Percentiles rank a stretch among this genome's conserved stretches.
These are phyloP conservation scores for Patagioenas fasciata DNA, from an alignment of 2,113 vertebrate genomes.

Conservation along the genomic window DNA sequence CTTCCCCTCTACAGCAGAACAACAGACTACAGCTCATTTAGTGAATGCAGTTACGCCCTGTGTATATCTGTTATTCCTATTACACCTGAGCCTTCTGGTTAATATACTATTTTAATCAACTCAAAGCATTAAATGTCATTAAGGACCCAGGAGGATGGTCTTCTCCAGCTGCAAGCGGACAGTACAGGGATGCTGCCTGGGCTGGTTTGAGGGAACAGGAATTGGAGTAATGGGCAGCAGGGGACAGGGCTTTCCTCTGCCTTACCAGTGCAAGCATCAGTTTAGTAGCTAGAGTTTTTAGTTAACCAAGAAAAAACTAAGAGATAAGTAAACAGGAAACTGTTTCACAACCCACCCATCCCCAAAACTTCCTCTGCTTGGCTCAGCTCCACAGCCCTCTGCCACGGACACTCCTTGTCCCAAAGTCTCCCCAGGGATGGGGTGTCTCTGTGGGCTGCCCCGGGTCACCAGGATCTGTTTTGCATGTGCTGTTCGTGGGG, in stretches of 20 bases:
- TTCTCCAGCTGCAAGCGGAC: neutral
- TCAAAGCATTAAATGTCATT: neutral
- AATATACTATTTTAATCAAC: constrained; percentile 16
- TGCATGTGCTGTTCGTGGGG: rapidly evolving
- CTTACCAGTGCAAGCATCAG: neutral
- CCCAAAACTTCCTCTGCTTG: neutral
- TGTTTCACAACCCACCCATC: neutral
- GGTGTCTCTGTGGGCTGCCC: neutral
- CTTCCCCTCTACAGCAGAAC: neutral
- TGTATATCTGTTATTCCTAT: neutral
- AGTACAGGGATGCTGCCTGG: neutral
- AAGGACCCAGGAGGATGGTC: neutral
- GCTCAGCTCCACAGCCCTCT: neutral
- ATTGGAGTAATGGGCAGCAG: rapidly evolving
- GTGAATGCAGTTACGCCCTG: rapidly evolving
- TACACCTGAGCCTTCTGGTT: neutral
- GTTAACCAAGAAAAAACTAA: neutral
- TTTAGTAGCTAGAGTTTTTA: rapidly evolving
- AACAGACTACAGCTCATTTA: neutral
- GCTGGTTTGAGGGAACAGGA: neutral
- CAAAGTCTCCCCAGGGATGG: neutral
- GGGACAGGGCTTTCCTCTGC: neutral
- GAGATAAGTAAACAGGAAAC: constrained; percentile 48
- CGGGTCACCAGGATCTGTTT: rapidly evolving
- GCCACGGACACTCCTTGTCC: neutral